These are phyloP conservation scores for Calameuta pallipes DNA, from an alignment of 2,888 invertebrate genomes.

Conservation along the genomic window DNA sequence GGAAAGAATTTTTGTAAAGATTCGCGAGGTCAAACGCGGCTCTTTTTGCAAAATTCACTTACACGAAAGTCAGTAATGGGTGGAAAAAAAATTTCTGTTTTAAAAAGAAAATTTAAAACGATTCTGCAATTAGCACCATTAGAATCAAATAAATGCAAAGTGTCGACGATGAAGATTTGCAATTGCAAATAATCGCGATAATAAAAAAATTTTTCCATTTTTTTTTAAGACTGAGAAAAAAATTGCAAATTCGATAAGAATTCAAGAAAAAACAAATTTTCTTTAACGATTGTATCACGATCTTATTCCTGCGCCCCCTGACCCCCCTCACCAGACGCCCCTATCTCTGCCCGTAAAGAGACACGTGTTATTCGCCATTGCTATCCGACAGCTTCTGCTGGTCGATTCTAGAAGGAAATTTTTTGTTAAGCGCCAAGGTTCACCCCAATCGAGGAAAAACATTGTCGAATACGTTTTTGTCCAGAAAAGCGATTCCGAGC, in stretches of 20 bases:
- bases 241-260: neutral
- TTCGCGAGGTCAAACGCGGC: neutral
- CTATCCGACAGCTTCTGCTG: neutral
- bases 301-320: too few relatives aligned
- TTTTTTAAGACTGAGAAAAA: neutral
- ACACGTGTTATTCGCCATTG: neutral
- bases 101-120: too few relatives aligned
- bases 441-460: neutral
- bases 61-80: neutral
- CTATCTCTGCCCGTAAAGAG: too few relatives aligned
- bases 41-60: neutral
- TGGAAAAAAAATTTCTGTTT: neutral
- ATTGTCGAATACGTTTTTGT: neutral
- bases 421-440: neutral
- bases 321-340: too few relatives aligned
- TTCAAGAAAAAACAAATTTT: too few relatives aligned
- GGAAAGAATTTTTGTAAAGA: neutral
- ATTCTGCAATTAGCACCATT: too few relatives aligned
- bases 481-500: neutral
- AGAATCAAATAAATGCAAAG: too few relatives aligned
- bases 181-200: neutral
- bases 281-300: too few relatives aligned
- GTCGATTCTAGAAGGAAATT: neutral
- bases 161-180: too few relatives aligned
- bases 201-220: neutral